Evolutionary conservation across 2,888 invertebrate species (phyloP), one percentile per base, ranked within the genome.

Genomic region (Mythimna albipuncta): DNA sequence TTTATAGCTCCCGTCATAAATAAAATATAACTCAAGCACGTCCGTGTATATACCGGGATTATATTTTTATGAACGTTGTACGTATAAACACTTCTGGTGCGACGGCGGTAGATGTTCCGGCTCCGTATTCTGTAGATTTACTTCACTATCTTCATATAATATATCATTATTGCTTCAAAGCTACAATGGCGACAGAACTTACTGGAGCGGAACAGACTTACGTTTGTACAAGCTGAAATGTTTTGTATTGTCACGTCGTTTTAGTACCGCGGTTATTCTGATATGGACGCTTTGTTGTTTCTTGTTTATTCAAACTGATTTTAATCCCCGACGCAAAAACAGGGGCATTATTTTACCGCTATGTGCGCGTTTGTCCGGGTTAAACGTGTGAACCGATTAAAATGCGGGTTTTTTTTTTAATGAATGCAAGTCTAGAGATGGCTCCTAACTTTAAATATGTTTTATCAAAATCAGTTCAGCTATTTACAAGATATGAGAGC

Each of bases 51-150:
- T 58, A 65, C 64, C 61, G 47, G 47, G 52, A 70, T 79, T 81
- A 81, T 76, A 76, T 75, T 81, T 70, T 81, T 64, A 76, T 76
- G 69, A 59, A 81, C 50, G 16, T 61, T 58, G 52, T 69, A 59
- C 32, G 44, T 67, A 69, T 74, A 67, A 77, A 79, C 59, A 64
- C 61, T 63, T 79, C 21, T 72, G 62, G 57, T 61, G 50, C 13
- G 44, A 59, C 65, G 57, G 35, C 62, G 57, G 54, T 32, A 57
- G 57, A 79, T 32, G 57, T 79, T 79, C 57, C 32, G 64, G 47
- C 21, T 62, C 35, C 64, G 59, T 79, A 55, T 62, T 67, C 52
- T 64, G 44, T 64, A 38, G n/a, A 54, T 55, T 58, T 79, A 65
- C 32, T 64, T 35, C 72, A 72, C 47, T 61, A 44, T 44, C 26